A percentile compares a stretch with the other conserved stretches of the same genome.
phyloP scores from a whole-genome alignment of 2,113 vertebrate species.

The Paralichthys olivaceus region DNA sequence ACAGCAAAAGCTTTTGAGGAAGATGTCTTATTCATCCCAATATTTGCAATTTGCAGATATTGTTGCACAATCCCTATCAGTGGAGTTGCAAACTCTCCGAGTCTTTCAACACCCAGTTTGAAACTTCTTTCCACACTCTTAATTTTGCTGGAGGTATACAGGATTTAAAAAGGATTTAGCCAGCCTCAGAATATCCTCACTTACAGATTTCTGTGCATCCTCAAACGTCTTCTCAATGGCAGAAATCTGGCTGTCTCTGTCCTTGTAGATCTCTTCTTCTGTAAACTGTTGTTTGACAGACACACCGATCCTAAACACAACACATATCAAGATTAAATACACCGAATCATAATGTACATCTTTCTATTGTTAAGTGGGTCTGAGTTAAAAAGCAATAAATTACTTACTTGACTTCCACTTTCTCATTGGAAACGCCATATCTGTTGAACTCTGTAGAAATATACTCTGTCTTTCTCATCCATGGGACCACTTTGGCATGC shows the following conservation, averaged over 20 bases:
- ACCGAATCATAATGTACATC: neutral
- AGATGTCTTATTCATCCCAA: neutral
- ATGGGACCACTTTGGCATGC: conserved; percentile 94
- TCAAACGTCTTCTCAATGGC: conserved; percentile 97
- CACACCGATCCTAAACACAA: conserved; percentile 88
- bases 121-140: neutral
- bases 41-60: neutral
- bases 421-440: conserved; percentile 94
- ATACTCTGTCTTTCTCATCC: conserved; percentile 97
- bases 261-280: conserved; percentile 97
- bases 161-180: neutral
- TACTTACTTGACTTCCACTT: conserved; percentile 94
- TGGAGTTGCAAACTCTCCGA: neutral
- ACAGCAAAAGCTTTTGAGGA: too few species aligned
- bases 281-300: conserved; percentile 98
- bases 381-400: neutral
- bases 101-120: neutral
- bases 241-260: conserved; percentile 94
- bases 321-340: neutral
- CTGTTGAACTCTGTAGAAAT: conserved; percentile 97
- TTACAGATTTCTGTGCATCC: conserved; percentile 92
- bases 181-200: neutral
- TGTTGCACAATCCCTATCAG: neutral
- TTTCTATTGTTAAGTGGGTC: neutral
- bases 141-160: neutral